A percentile compares a stretch with the other conserved stretches of the same genome.
phyloP scores from a whole-genome alignment of 2,888 invertebrate species.

The Allolobophora icterica region DNA sequence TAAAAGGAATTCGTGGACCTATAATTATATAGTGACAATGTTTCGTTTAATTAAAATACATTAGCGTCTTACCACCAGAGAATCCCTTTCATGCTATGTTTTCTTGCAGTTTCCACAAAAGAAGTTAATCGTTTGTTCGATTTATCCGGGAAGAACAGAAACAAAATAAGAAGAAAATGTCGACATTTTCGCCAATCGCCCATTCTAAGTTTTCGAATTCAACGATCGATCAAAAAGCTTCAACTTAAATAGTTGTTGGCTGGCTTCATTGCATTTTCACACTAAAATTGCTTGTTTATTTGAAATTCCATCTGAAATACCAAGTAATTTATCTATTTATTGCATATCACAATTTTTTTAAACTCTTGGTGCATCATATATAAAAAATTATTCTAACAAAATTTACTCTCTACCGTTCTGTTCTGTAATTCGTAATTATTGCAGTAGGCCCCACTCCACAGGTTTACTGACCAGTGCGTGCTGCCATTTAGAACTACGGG shows the following conservation, averaged over 20 bases:
- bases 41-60: background rate
- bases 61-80: background rate
- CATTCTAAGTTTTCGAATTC: background rate
- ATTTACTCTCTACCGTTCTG: no score
- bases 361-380: background rate
- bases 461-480: no score
- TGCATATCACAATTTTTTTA: background rate
- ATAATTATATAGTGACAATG: background rate
- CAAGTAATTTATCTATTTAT: background rate
- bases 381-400: background rate
- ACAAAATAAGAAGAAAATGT: background rate
- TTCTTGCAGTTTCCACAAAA: background rate
- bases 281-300: background rate
- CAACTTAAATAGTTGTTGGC: background rate
- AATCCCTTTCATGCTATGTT: conserved; percentile 11
- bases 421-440: no score
- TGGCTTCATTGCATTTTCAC: background rate
- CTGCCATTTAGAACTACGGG: no score
- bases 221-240: background rate
- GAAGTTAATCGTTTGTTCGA: background rate
- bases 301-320: background rate
- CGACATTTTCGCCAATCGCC: background rate
- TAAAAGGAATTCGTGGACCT: no score
- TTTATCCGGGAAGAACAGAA: background rate
- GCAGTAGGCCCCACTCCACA: no score